Percentiles rank a stretch among this genome's conserved stretches.
Conservation (phyloP, 2,888 invertebrate genomes). For the Strigamia maritima region DNA sequence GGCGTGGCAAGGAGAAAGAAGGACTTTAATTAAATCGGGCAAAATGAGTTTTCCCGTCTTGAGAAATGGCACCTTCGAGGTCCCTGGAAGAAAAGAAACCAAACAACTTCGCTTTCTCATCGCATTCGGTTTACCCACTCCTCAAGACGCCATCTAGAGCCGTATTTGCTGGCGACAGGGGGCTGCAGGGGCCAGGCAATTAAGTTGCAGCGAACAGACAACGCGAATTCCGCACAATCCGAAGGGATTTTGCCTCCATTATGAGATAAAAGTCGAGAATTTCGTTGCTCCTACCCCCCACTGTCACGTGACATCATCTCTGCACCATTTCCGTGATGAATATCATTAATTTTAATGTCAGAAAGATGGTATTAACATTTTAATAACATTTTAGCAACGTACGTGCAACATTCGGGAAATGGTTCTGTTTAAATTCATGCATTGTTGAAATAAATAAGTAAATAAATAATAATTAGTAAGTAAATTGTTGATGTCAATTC, state of each 20-base stretch:
- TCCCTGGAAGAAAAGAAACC: background rate
- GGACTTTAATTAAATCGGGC: slow-evolving; percentile 19
- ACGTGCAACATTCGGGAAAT: no score
- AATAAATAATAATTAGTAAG: no score
- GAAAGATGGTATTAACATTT: no score
- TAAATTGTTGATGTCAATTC: no score
- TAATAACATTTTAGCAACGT: no score
- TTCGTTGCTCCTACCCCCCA: no score
- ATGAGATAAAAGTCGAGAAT: background rate
- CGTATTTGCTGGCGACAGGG: background rate
- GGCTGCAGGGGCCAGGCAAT: background rate
- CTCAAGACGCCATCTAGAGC: background rate
- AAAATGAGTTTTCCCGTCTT: background rate
- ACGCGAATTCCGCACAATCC: slow-evolving; percentile 12
- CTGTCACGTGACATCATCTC: background rate
- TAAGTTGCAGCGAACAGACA: background rate
- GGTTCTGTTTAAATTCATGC: no score
- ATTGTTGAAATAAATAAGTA: no score
- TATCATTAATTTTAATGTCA: no score
- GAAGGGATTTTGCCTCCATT: slow-evolving; percentile 19
- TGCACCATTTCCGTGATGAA: background rate
- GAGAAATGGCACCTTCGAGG: background rate
- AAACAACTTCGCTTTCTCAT: background rate
- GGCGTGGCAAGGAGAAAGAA: background rate
- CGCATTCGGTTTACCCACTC: background rate